Conservation (phyloP, 1,140 invertebrate species). For the Diorhabda carinulata region DNA sequence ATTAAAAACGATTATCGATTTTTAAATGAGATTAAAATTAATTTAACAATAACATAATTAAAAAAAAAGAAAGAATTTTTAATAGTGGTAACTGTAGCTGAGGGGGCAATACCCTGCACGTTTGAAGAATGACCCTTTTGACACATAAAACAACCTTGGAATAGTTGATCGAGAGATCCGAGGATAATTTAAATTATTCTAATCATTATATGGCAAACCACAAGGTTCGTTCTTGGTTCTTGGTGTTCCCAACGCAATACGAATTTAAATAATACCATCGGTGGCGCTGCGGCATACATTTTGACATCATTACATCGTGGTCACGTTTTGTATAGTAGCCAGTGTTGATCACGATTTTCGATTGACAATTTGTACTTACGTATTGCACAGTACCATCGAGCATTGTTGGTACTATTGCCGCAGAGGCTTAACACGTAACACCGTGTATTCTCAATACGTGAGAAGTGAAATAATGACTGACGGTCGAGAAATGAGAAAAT, state of each 20-base stretch:
- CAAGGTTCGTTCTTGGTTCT: constrained; percentile 26
- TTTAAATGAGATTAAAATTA: no score
- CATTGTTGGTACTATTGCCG: not conserved
- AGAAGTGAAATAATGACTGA: not conserved
- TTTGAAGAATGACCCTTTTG: constrained; percentile 8
- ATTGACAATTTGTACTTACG: constrained; percentile 39
- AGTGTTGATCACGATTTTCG: constrained; percentile 41
- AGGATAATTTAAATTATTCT: constrained; percentile 22
- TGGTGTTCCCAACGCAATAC: constrained; percentile 33
- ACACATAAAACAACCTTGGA: not conserved
- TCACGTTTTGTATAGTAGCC: constrained; percentile 46
- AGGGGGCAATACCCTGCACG: not conserved
- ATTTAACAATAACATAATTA: no score
- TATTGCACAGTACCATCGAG: constrained; percentile 9
- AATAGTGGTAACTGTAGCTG: no score
- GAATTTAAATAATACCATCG: constrained; percentile 34
- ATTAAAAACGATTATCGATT: no score
- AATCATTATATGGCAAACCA: constrained; percentile 35
- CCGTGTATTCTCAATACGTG: not conserved
- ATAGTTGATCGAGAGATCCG: constrained; percentile 1
- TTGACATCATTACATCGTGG: constrained; percentile 43
- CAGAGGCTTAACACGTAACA: not conserved
- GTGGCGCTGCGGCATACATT: constrained; percentile 33
- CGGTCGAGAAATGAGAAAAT: no score
- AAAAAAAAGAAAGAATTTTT: no score